These are phyloP conservation scores for Urocyon cinereoargenteus DNA, from an alignment of 2,797 vertebrate species.

Conservation along the genomic window DNA sequence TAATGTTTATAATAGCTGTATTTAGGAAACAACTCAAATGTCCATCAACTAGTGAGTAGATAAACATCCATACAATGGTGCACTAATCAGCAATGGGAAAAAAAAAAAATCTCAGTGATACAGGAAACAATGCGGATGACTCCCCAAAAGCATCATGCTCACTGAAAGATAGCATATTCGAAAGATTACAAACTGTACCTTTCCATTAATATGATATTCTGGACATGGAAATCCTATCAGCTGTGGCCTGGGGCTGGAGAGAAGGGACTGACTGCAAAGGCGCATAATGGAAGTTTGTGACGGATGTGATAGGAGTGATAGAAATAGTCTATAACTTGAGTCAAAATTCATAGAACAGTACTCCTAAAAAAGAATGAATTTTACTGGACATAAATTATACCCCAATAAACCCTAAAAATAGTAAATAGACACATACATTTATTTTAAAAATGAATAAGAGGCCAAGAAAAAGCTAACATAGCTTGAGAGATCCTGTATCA, in stretches of 20 bases:
- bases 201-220: neutral
- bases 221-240: neutral
- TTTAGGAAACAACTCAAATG: neutral
- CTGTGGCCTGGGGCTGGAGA: neutral
- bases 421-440: neutral
- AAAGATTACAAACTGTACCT: neutral
- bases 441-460: neutral
- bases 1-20: neutral
- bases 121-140: neutral
- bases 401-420: neutral
- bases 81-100: neutral
- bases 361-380: neutral
- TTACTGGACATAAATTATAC: neutral
- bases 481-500: neutral
- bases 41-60: neutral
- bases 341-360: slow-evolving; percentile 3
- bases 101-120: neutral
- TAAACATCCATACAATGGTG: neutral
- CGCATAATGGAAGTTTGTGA: neutral
- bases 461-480: neutral
- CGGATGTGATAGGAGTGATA: neutral
- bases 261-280: neutral
- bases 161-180: neutral
- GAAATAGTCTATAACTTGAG: neutral
- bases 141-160: neutral